Conservation (phyloP, 2,888 invertebrate genomes). For the Perizoma affinitatum region DNA sequence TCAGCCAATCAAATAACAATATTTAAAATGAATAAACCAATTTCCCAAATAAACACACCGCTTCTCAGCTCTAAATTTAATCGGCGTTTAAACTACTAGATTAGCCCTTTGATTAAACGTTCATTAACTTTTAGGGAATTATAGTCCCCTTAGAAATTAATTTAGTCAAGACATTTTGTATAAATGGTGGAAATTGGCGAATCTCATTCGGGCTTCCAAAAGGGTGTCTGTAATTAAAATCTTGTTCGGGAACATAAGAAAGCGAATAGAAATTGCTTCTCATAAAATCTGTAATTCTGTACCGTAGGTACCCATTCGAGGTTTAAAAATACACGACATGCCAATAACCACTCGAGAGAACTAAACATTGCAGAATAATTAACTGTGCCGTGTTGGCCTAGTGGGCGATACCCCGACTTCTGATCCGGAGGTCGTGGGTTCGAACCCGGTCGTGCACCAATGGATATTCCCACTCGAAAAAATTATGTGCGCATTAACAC, state of each 20-base stretch:
- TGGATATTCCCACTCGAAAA: no score
- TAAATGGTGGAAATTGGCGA: background rate
- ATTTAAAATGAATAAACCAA: background rate
- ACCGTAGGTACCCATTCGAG: no score
- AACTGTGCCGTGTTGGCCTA: no score
- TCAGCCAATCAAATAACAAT: no score
- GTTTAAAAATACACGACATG: no score
- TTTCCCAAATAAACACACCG: background rate
- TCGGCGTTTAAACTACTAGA: background rate
- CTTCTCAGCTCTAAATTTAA: background rate
- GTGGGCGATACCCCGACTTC: no score
- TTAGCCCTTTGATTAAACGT: conserved; percentile 3
- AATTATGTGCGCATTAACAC: no score
- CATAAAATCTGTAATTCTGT: conserved; percentile 29
- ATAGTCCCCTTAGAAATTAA: conserved; percentile 22
- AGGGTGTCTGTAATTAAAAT: conserved; percentile 43
- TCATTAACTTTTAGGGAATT: conserved; percentile 10
- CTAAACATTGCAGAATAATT: no score
- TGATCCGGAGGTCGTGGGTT: no score
- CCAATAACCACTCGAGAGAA: no score
- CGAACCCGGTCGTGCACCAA: no score
- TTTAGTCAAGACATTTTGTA: conserved; percentile 18
- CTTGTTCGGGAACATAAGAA: conserved; percentile 35
- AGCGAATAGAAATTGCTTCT: conserved; percentile 29
- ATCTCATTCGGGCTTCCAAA: conserved; percentile 5